Evolutionary conservation across 1,140 invertebrate genomes (phyloP).

Genomic region (Dicyema japonicum): DNA sequence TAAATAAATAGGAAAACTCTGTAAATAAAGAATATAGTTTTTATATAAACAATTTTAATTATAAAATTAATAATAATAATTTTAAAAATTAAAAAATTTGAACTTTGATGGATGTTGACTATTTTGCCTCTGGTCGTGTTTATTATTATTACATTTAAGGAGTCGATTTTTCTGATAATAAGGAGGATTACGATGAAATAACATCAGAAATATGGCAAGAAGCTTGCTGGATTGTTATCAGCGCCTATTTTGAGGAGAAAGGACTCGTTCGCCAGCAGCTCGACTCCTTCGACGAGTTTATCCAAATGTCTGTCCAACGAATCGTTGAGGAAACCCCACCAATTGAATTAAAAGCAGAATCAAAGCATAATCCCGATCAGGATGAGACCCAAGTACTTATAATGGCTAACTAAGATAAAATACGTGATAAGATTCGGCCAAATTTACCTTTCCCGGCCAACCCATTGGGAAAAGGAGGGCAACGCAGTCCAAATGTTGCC

Average conservation of each 20-base stretch:
- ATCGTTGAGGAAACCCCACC: constrained; percentile 91
- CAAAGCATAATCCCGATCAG: constrained; percentile 49
- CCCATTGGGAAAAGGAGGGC: constrained; percentile 97
- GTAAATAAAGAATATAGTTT: too few relatives aligned
- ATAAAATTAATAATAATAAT: too few relatives aligned
- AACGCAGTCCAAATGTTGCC: constrained; percentile 94
- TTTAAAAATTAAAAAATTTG: too few relatives aligned
- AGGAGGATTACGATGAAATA: constrained; percentile 24
- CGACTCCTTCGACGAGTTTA: constrained; percentile 96
- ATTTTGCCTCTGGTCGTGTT: too few relatives aligned
- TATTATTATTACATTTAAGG: too few relatives aligned
- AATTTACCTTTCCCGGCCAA: constrained; percentile 87
- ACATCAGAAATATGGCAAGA: constrained; percentile 83
- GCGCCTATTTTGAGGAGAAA: constrained; percentile 94
- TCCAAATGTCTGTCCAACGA: constrained; percentile 90
- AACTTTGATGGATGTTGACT: too few relatives aligned
- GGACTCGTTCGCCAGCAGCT: constrained; percentile 84
- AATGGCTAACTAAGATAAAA: constrained; percentile 8
- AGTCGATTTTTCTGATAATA: neutral
- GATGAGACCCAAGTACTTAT: constrained; percentile 2
- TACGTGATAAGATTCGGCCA: constrained; percentile 86
- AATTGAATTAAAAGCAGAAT: constrained; percentile 80
- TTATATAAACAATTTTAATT: too few relatives aligned
- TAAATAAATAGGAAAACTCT: too few relatives aligned
- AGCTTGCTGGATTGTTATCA: constrained; percentile 98